Base-by-base conservation (phyloP, 2,888 invertebrate genomes). In the Sinohyriopsis cumingii region DNA sequence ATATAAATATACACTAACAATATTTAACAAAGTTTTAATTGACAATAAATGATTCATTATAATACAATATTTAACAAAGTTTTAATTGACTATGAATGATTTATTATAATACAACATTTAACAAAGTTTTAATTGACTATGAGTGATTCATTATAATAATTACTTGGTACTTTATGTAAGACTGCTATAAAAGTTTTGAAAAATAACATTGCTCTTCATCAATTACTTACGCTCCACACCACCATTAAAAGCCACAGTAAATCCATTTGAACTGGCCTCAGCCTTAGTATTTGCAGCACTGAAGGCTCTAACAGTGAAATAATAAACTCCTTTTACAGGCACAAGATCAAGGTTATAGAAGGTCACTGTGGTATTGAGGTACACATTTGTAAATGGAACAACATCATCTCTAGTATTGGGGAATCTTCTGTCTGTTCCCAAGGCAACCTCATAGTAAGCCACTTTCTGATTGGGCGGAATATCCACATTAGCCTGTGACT, bases 381-480 rank as follows among this genome's bases (percentile, higher is more conserved):
- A 76, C 7, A 83, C 82, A 66, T 81, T 77, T 15, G 77, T 80
- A 57, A 81, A 84, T 7, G 84, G 82, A 12, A 81, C 76, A 53
- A 85, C 70, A 64, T 85, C 80, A 57, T 81, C 74, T 33, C 83
- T 68, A 5, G 84, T 83, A 15, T 78, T 69, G 28, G 75, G 74
- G 62, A 79, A 82, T 59, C 83, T 65, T 67, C 84, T 73, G 69
- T 84, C 84, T 33, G 81, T 83, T 28, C 85, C 85, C 12, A 82
- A 59, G 18, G 82, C 83, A 19, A 85, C 79, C 59, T 81, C 79
- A 63, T 84, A 85, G 65, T 72, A 81, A 0, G 74, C 70, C 4
- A 85, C 71, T 63, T 76, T 67, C 61, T 83, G 82, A 56, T 77
- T 77, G 4, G 71, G 59, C 25, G 72, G 78, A 19, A 63, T 54